A percentile compares a stretch with the other conserved stretches of the same genome.
Conservation (phyloP, 2,888 invertebrate species). For the Epicampocera succincta region DNA sequence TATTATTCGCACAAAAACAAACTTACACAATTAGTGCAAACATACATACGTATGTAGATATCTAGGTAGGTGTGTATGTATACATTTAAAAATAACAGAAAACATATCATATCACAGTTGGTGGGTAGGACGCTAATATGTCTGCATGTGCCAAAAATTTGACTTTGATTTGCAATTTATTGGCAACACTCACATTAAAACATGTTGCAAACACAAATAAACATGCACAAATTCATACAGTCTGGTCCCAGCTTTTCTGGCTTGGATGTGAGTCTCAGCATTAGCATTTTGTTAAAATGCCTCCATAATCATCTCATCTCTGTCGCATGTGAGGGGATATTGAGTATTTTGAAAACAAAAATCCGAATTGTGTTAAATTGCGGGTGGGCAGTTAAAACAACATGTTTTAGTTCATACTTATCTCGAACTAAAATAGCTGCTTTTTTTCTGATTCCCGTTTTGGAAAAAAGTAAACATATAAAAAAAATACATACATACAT, state of each 20-base stretch:
- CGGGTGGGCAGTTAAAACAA: slow-evolving; percentile 68
- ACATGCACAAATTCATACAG: background rate
- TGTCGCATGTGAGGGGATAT: slow-evolving; percentile 13
- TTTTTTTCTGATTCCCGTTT: slow-evolving; percentile 8
- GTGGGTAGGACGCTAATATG: slow-evolving; percentile 70
- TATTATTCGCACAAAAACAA: slow-evolving; percentile 8
- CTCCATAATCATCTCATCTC: slow-evolving; percentile 64
- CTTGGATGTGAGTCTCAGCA: slow-evolving; percentile 6
- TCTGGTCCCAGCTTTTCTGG: background rate
- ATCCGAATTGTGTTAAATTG: slow-evolving; percentile 46
- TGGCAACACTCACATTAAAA: slow-evolving; percentile 68
- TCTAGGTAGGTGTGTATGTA: background rate
- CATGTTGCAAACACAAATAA: slow-evolving; percentile 36
- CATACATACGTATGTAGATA: too few relatives aligned
- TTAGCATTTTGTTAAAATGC: slow-evolving; percentile 62
- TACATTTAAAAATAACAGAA: slow-evolving; percentile 23
- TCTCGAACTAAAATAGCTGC: slow-evolving; percentile 38
- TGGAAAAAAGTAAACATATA: slow-evolving; percentile 28
- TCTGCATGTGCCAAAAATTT: slow-evolving; percentile 73
- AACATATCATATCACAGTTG: slow-evolving; percentile 67
- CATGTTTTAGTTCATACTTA: slow-evolving; percentile 66
- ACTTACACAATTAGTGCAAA: too few relatives aligned
- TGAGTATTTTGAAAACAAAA: slow-evolving; percentile 1
- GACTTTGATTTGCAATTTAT: slow-evolving; percentile 80
- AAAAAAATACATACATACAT: slow-evolving; percentile 35